These are phyloP conservation scores for Corythoichthys intestinalis DNA, from an alignment of 2,113 vertebrate genomes.

Conservation along the genomic window DNA sequence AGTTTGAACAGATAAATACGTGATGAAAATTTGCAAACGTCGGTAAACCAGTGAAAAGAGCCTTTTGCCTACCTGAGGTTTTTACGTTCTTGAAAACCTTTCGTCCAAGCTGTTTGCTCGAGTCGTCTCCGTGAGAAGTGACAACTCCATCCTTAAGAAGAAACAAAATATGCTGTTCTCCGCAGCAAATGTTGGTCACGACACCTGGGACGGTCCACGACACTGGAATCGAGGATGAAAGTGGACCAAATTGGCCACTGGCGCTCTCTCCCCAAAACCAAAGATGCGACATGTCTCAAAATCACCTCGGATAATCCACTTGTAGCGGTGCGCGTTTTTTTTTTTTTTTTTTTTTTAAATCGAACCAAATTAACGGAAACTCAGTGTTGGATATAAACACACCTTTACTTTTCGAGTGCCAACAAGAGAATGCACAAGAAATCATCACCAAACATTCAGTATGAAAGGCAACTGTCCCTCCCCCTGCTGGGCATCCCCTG, in stretches of 20 bases:
- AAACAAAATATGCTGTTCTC: constrained; percentile 60
- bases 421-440: too few species aligned
- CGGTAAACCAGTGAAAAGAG: neutral
- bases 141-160: constrained; percentile 47
- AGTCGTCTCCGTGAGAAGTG: constrained; percentile 59
- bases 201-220: constrained; percentile 29
- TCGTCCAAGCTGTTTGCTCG: constrained; percentile 61
- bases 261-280: constrained; percentile 59
- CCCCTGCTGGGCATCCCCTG: too few species aligned
- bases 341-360: too few species aligned
- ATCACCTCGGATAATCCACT: neutral
- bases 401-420: too few species aligned
- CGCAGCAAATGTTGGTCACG: constrained; percentile 46
- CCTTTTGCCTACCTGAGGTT: constrained; percentile 30
- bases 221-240: constrained; percentile 10
- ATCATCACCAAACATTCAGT: too few species aligned
- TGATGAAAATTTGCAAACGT: too few species aligned
- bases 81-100: constrained; percentile 15
- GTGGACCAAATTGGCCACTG: constrained; percentile 49
- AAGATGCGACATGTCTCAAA: constrained; percentile 36
- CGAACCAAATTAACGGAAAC: too few species aligned
- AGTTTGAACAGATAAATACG: too few species aligned
- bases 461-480: too few species aligned
- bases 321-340: too few species aligned
- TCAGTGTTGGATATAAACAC: too few species aligned